phyloP scores from a whole-genome alignment of 2,888 invertebrate genomes.

The Polydrusus pterygomalis region DNA sequence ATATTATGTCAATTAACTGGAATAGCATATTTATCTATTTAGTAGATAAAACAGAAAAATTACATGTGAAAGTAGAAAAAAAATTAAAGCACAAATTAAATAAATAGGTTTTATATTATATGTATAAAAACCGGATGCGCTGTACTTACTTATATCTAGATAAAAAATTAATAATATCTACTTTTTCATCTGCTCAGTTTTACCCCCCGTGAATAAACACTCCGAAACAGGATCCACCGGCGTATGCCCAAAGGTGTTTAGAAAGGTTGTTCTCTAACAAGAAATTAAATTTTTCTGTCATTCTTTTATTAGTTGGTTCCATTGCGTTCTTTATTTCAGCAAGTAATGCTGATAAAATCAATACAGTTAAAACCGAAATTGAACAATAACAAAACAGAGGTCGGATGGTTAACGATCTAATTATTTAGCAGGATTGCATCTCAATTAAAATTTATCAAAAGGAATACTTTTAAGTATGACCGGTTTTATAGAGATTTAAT shows the following conservation, averaged over 20 bases:
- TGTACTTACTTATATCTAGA: background rate
- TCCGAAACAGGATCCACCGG: background rate
- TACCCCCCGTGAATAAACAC: background rate
- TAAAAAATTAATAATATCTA: background rate
- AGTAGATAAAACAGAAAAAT: too few relatives aligned
- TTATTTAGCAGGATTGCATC: background rate
- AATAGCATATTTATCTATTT: too few relatives aligned
- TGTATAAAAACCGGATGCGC: too few relatives aligned
- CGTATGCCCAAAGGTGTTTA: background rate
- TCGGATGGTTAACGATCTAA: background rate
- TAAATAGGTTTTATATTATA: too few relatives aligned
- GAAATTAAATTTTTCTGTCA: background rate
- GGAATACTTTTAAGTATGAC: too few relatives aligned
- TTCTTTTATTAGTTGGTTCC: background rate
- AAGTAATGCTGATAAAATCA: constrained; percentile 24
- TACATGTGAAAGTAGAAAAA: too few relatives aligned
- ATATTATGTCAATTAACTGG: too few relatives aligned
- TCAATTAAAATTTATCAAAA: constrained; percentile 1
- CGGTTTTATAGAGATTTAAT: too few relatives aligned
- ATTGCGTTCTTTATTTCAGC: background rate
- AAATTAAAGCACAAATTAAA: too few relatives aligned
- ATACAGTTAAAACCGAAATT: background rate
- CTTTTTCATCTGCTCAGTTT: background rate
- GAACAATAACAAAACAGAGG: constrained; percentile 1
- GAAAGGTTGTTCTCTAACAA: constrained; percentile 1